Base-by-base conservation (phyloP, 2,113 vertebrate species). In the Corythoichthys haematopterus region DNA sequence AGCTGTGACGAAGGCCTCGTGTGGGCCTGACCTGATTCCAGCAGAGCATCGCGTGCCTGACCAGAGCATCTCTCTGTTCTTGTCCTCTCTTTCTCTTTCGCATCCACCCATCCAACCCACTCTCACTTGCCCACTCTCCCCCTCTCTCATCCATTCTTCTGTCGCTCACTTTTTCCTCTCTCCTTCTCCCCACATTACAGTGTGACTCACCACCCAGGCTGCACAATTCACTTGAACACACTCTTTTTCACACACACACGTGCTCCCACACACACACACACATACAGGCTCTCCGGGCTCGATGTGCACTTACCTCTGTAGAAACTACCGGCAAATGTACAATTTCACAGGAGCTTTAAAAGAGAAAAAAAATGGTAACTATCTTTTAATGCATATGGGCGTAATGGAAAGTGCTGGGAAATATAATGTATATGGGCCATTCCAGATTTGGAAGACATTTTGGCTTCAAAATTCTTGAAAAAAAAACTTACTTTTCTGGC, bases 1-100 rank as follows among this genome's bases (percentile, higher is more conserved):
- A 78, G 71, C 40, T 62, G 80, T 0, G 72, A 74, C 74, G 66
- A 80, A 82, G 77, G 85, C 79, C 81, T 80, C 76, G 55, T 81
- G 76, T 82, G 85, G 80, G 78, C 74, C 79, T 90, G 90, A 90
- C 88, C 87, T 88, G 85, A 84, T 90, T 91, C 84, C 70, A 84
- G 76, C 80, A 72, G 65, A 79, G 84, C 85, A 86, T 90, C 60
- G 86, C 81, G 74, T 89, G 87, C 81, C 76, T 80, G 82, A 81
- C 79, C 85, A 77, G 70, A 74, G 79, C 69, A 43, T 83, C 73
- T 79, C 68, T 85, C 70, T 79, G 75, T 74, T 78, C 74, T 72
- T 66, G 62, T 37, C 71, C 72, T 79, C 68, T 72, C 75, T 55
- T 53, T 77, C 78, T 80, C 75, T 85, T 68, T 64, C 38, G 56